Percentiles rank a stretch among this genome's conserved stretches.
Evolutionary conservation across 2,888 invertebrate genomes (phyloP).

Genomic region (Lepidocyrtoides sp.): DNA sequence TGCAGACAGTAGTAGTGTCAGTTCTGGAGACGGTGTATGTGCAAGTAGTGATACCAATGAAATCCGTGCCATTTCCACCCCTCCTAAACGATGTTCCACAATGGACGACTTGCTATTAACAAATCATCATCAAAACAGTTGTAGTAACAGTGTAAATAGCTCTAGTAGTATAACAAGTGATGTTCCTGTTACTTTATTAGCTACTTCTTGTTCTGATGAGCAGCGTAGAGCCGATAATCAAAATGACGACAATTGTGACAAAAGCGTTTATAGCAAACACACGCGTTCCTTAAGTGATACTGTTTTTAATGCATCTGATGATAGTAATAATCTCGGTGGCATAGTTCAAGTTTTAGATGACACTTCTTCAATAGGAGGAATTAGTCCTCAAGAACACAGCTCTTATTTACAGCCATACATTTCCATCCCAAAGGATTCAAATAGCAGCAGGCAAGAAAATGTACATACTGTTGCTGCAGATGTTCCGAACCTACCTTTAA

Average conservation of each 20-base stretch:
- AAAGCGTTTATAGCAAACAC: constrained; percentile 38
- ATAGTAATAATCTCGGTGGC: constrained; percentile 47
- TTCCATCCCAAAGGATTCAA: not conserved
- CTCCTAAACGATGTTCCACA: constrained; percentile 50
- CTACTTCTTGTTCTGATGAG: not conserved
- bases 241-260: not conserved
- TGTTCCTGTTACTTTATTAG: constrained; percentile 71
- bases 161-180: constrained; percentile 59
- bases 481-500: not conserved
- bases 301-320: constrained; percentile 73
- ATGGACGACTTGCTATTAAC: not conserved
- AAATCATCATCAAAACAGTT: not conserved
- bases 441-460: not conserved
- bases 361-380: not conserved
- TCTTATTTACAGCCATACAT: not conserved
- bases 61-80: constrained; percentile 64
- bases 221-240: not conserved
- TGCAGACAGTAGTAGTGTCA: not conserved
- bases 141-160: not conserved
- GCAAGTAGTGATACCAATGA: not conserved
- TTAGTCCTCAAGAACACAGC: not conserved
- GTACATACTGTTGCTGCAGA: too few species aligned
- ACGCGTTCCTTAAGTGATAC: constrained; percentile 80
- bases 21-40: not conserved
- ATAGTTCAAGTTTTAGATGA: constrained; percentile 74